phyloP scores from a whole-genome alignment of 2,888 invertebrate species.

The Diaphora mendica region DNA sequence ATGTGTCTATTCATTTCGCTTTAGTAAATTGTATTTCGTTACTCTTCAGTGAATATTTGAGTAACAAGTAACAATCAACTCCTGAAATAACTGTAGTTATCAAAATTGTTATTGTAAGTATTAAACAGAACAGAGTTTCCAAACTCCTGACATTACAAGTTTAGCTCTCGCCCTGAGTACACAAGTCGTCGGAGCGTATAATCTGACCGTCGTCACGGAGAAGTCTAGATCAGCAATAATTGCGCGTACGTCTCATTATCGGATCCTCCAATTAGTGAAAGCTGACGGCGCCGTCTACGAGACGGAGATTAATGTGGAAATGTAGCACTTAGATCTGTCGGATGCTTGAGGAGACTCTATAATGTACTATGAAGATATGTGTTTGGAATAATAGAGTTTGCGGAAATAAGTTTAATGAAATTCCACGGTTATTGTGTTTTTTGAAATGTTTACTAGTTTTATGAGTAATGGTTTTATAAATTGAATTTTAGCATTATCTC shows the following conservation, averaged over 20 bases:
- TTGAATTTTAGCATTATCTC: no score
- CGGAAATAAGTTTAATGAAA: no score
- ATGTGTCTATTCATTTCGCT: neutral
- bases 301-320: slow-evolving; percentile 21
- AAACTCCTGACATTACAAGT: neutral
- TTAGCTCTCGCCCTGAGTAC: neutral
- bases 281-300: slow-evolving; percentile 22
- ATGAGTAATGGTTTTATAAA: neutral
- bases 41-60: neutral
- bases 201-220: neutral
- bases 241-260: slow-evolving; percentile 35
- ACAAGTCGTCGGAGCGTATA: slow-evolving; percentile 5
- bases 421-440: no score
- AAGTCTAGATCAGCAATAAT: slow-evolving; percentile 39
- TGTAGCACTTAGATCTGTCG: slow-evolving; percentile 4
- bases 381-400: neutral
- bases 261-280: slow-evolving; percentile 34
- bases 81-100: neutral
- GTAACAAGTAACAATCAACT: neutral
- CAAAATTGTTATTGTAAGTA: neutral
- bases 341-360: neutral
- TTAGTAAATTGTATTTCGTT: neutral
- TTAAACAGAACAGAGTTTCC: neutral
- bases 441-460: neutral
- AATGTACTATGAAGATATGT: neutral